Percentiles rank a stretch among this genome's conserved stretches.
phyloP scores from a whole-genome alignment of 2,113 vertebrate species.

The Merops nubicus region DNA sequence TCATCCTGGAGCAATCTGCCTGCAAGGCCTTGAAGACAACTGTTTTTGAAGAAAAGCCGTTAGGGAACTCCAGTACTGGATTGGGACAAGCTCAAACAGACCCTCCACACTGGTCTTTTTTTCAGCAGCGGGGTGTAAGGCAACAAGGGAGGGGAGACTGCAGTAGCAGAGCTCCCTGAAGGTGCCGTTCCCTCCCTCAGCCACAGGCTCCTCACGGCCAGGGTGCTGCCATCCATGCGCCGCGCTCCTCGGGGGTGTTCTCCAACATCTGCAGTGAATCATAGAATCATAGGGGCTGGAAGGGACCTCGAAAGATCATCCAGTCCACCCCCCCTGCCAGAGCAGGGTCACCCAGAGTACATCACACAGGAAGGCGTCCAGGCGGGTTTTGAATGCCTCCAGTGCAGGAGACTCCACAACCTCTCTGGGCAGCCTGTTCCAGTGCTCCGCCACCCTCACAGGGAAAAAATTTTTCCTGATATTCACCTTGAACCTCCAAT shows the following conservation, averaged over 20 bases:
- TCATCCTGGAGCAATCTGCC: neutral
- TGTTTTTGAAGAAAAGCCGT: neutral
- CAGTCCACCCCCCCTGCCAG: too few species aligned
- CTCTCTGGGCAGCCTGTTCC: too few species aligned
- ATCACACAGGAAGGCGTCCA: too few species aligned
- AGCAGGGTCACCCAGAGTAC: too few species aligned
- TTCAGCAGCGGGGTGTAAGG: neutral
- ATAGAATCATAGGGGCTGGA: too few species aligned
- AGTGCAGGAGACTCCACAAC: too few species aligned
- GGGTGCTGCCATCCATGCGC: neutral
- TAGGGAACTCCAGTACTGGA: neutral
- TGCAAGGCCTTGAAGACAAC: neutral
- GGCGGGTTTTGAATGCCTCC: too few species aligned
- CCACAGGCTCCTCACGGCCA: neutral
- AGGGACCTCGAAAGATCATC: too few species aligned
- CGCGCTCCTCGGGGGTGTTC: conserved; percentile 14
- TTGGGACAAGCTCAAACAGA: neutral
- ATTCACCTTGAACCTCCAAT: too few species aligned
- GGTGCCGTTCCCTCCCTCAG: neutral
- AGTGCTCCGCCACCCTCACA: too few species aligned
- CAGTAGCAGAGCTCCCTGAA: conserved; percentile 22
- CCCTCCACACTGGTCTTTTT: neutral
- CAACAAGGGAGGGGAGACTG: neutral
- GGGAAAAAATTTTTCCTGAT: too few species aligned
- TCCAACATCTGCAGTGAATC: conserved; percentile 18